Percentiles rank a stretch among this genome's conserved stretches.
phyloP scores from a whole-genome alignment of 2,113 vertebrate genomes.

The Alexandromys fortis region DNA sequence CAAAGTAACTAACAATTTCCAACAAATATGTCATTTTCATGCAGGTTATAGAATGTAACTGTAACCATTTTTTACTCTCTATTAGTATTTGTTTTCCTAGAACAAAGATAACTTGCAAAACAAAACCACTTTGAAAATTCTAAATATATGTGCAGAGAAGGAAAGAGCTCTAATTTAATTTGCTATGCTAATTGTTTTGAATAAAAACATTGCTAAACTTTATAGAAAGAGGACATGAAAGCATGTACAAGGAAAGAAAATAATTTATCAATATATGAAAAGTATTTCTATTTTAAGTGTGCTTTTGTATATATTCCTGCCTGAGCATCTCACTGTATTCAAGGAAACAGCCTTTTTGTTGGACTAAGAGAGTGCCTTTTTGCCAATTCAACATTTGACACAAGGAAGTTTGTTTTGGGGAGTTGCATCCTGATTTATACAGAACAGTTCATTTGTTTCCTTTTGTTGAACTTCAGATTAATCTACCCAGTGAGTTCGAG shows the following conservation, averaged over 20 bases:
- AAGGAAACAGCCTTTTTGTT: slow-evolving; percentile 3
- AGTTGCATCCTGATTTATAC: slow-evolving; percentile 56
- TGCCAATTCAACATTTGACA: slow-evolving; percentile 37
- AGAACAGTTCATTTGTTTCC: slow-evolving; percentile 70
- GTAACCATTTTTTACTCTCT: not conserved
- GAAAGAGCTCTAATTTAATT: not conserved
- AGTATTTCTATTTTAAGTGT: not conserved
- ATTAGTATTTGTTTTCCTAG: not conserved
- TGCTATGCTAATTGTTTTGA: not conserved
- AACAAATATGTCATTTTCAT: not conserved
- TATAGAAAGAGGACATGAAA: slow-evolving; percentile 25
- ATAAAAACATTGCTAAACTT: not conserved
- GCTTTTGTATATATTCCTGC: not conserved
- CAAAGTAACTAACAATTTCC: not conserved
- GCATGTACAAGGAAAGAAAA: not conserved
- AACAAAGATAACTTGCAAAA: not conserved
- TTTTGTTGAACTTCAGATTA: slow-evolving; percentile 68
- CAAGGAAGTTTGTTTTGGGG: slow-evolving; percentile 64
- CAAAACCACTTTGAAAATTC: not conserved
- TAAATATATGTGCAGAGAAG: not conserved
- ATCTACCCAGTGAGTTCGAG: slow-evolving; percentile 72
- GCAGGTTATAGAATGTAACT: not conserved
- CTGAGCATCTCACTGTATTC: not conserved
- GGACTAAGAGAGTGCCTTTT: not conserved
- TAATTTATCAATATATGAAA: not conserved